These are phyloP conservation scores for Stegastes partitus DNA, from an alignment of 2,113 vertebrate species.

Conservation along the genomic window DNA sequence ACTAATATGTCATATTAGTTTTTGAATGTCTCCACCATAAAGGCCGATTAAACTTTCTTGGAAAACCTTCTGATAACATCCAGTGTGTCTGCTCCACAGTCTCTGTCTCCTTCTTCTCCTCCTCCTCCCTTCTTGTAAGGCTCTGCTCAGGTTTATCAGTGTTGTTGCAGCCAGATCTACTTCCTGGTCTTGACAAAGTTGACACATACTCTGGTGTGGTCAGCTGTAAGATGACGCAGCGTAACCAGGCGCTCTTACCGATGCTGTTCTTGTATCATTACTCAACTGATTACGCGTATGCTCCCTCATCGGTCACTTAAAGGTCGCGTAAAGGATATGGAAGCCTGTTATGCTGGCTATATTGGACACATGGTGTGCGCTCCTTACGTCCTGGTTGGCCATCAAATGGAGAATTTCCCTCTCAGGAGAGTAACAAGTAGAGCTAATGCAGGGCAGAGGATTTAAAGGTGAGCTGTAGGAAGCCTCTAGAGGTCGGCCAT, in stretches of 20 bases:
- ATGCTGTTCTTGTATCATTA: slow-evolving; percentile 34
- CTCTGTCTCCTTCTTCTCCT: slow-evolving; percentile 56
- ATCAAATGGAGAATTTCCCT: background rate
- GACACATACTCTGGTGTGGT: slow-evolving; percentile 63
- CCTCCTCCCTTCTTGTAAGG: slow-evolving; percentile 23
- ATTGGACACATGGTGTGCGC: background rate
- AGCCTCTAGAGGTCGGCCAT: slow-evolving; percentile 12
- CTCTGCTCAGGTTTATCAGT: slow-evolving; percentile 82
- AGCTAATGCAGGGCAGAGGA: slow-evolving; percentile 14
- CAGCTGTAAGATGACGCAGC: slow-evolving; percentile 62
- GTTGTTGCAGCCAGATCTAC: slow-evolving; percentile 83
- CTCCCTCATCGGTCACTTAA: slow-evolving; percentile 1
- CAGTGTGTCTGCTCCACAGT: slow-evolving; percentile 65
- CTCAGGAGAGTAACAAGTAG: slow-evolving; percentile 2
- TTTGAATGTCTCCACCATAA: slow-evolving; percentile 25
- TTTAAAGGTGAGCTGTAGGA: slow-evolving; percentile 37
- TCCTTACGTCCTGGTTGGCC: background rate
- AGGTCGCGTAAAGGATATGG: slow-evolving; percentile 27
- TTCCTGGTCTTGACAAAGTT: slow-evolving; percentile 82
- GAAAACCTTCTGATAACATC: slow-evolving; percentile 59
- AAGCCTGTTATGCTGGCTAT: slow-evolving; percentile 1
- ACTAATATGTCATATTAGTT: background rate
- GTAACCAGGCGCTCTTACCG: slow-evolving; percentile 39
- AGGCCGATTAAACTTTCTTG: slow-evolving; percentile 36
- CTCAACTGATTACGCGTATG: slow-evolving; percentile 6